A percentile compares a stretch with the other conserved stretches of the same genome.
Conservation (phyloP, 2,888 invertebrate genomes). For the Drymonia ruficornis region DNA sequence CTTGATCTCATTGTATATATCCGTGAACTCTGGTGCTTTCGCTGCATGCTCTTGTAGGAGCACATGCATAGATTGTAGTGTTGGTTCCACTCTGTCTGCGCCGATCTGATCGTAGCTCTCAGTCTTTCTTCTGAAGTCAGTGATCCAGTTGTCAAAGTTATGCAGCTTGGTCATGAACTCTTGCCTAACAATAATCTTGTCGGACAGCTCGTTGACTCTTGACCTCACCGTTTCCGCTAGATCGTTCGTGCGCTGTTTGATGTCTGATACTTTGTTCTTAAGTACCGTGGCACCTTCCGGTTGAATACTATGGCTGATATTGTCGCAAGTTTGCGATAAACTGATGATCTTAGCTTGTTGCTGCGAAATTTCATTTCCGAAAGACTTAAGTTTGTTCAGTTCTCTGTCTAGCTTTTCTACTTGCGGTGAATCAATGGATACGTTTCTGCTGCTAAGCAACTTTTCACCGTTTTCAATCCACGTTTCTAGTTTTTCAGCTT, state of each 20-base stretch:
- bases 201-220: conserved; percentile 92
- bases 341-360: conserved; percentile 93
- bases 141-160: conserved; percentile 92
- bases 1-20: conserved; percentile 93
- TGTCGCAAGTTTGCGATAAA: conserved; percentile 91
- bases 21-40: conserved; percentile 90
- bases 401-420: conserved; percentile 91
- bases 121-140: conserved; percentile 88
- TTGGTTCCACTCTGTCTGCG: conserved; percentile 91
- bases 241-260: conserved; percentile 90
- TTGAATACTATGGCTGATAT: conserved; percentile 90
- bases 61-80: conserved; percentile 91
- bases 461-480: conserved; percentile 91
- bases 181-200: conserved; percentile 92
- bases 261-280: conserved; percentile 89
- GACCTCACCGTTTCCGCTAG: conserved; percentile 91
- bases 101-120: conserved; percentile 92
- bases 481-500: conserved; percentile 89
- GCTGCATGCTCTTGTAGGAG: conserved; percentile 94
- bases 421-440: conserved; percentile 88
- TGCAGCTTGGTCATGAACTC: conserved; percentile 92
- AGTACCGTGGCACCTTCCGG: conserved; percentile 90
- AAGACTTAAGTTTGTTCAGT: conserved; percentile 90
- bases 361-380: conserved; percentile 93
- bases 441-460: conserved; percentile 82